phyloP scores from a whole-genome alignment of 2,113 vertebrate species.

The Amphiprion ocellaris region DNA sequence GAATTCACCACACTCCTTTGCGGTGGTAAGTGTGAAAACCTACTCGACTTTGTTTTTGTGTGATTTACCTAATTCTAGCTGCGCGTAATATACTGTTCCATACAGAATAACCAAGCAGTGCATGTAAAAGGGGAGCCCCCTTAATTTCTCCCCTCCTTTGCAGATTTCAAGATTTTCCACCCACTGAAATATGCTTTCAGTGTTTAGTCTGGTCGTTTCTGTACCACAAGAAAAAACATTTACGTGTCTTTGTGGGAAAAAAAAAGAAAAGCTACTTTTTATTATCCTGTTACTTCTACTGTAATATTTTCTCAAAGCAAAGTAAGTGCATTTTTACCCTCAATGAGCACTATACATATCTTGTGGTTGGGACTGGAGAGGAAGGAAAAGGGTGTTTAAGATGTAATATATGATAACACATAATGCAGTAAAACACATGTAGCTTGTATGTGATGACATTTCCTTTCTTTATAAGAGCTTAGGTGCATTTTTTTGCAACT shows the following conservation, averaged over 20 bases:
- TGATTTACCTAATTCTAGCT: conserved; percentile 16
- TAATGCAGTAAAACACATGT: background rate
- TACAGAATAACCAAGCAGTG: conserved; percentile 36
- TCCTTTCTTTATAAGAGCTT: background rate
- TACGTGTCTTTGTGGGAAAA: background rate
- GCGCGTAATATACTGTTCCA: conserved; percentile 11
- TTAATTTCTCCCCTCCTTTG: conserved; percentile 75
- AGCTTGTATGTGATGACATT: no score
- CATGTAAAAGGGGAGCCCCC: conserved; percentile 75
- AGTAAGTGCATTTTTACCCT: background rate
- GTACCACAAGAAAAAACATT: conserved; percentile 41
- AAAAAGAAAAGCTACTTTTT: no score
- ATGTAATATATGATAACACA: conserved; percentile 26
- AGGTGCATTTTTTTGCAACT: background rate
- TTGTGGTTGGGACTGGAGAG: conserved; percentile 25
- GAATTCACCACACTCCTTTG: background rate
- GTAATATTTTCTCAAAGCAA: background rate
- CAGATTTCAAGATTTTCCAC: conserved; percentile 70
- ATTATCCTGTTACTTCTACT: background rate
- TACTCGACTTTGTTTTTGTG: conserved; percentile 7
- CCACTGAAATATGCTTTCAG: conserved; percentile 60
- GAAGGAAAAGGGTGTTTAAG: conserved; percentile 42
- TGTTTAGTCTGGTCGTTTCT: conserved; percentile 39
- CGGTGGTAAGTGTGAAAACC: conserved; percentile 2
- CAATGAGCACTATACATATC: conserved; percentile 5